phyloP scores from a whole-genome alignment of 2,113 vertebrate genomes.

The Montifringilla adamsi region DNA sequence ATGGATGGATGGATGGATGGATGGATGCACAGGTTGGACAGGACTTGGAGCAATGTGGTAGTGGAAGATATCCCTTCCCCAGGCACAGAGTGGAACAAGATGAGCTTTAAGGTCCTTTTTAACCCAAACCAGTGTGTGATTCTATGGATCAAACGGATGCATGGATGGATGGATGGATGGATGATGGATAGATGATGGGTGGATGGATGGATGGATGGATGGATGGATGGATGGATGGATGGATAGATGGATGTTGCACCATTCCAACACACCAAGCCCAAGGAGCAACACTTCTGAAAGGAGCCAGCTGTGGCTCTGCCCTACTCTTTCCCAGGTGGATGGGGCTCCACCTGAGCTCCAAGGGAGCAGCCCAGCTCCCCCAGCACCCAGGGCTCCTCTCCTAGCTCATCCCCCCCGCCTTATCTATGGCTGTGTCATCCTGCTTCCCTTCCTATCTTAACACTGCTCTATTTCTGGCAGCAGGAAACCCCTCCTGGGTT shows the following conservation, averaged over 20 bases:
- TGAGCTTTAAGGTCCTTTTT: neutral
- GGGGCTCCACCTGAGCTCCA: accelerated
- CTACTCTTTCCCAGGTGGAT: neutral
- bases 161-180: neutral
- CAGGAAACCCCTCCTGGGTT: slow-evolving; percentile 54
- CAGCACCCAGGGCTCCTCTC: neutral
- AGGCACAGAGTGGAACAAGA: neutral
- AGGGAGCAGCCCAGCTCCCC: neutral
- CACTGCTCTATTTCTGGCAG: neutral
- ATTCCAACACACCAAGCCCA: neutral
- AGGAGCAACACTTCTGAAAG: accelerated
- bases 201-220: too few species aligned
- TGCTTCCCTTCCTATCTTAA: neutral
- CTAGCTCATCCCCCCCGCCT: accelerated
- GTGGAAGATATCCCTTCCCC: too few species aligned
- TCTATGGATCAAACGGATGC: neutral
- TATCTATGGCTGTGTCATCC: neutral
- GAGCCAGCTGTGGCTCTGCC: neutral
- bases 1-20: neutral
- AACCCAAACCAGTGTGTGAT: neutral
- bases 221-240: too few species aligned
- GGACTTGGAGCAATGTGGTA: neutral
- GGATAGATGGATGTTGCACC: neutral
- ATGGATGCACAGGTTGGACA: neutral
- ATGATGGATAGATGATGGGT: neutral